Evolutionary conservation across 92 coral and sea anemone genomes (phyloP), one percentile per base, ranked within the genome.

Genomic region (Ricordea florida): DNA sequence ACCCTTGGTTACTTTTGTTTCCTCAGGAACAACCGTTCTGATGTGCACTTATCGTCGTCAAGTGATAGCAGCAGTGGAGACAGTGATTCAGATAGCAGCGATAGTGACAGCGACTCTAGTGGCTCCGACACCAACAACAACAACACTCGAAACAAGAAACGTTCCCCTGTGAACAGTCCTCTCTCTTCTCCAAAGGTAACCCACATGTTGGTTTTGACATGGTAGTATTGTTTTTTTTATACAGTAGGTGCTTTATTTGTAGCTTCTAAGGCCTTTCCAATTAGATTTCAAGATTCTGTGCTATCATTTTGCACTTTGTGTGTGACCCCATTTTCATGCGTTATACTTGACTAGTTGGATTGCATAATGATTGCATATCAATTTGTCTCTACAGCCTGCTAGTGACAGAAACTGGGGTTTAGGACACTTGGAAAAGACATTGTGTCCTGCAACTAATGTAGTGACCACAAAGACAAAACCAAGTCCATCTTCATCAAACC

Each of bases 61-160:
- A 87, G 96, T 82, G 85, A 78, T 47, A 92, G 92, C 71, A 91
- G 98, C 27, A 88, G 94, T 68, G 97, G 83, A 0, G 98, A 90
- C 56, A 92, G 97, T 62, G 94, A 91, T 51, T 87, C 97, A 2
- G 94, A 89, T 32, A 83, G 90, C 52, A 91, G 93, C 41, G 97
- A 85, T 42, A 85, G 96, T 31, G 96, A 92, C 27, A 94, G 97
- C 82, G 98, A 91, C 22, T 72, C 98, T 5, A 70, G 77, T 37
- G 65, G 16, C 7, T 70, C 77, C 6, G 77, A 70, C 33, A 25
- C 77, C 4, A 70, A 70, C 40, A 70, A 70, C 36, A 70, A 70
- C 50, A 69, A 59, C n/a, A n/a, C n/a, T n/a, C n/a, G n/a, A n/a
- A n/a, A n/a, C n/a, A n/a, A n/a, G n/a, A n/a, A n/a, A n/a, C n/a